Evolutionary conservation across 2,113 vertebrate species (phyloP).

Genomic region (Platycercus adscitus): DNA sequence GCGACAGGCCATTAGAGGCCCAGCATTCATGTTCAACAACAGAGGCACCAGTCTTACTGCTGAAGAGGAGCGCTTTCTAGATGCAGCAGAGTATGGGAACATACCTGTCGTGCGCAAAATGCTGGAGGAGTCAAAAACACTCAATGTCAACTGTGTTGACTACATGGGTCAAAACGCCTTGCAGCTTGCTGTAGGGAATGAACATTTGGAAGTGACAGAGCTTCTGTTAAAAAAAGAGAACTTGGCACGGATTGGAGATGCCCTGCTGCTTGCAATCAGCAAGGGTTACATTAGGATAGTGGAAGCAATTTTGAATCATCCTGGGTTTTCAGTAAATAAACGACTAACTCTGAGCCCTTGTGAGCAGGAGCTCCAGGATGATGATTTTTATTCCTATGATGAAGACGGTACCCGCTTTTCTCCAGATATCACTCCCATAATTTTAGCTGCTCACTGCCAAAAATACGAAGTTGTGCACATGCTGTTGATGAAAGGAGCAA

Average conservation of each 20-base stretch:
- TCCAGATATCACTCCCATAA: conserved; percentile 88
- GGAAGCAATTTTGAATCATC: conserved; percentile 87
- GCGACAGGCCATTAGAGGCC: conserved; percentile 83
- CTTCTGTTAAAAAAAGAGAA: conserved; percentile 86
- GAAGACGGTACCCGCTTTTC: conserved; percentile 91
- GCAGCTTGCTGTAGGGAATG: conserved; percentile 87
- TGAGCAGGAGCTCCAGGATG: conserved; percentile 85
- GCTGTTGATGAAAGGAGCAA: conserved; percentile 84
- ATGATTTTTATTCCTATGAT: conserved; percentile 91
- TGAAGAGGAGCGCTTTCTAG: conserved; percentile 86
- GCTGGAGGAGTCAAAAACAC: conserved; percentile 84
- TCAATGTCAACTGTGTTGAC: conserved; percentile 87
- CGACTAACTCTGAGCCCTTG: conserved; percentile 86
- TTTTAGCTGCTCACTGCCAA: conserved; percentile 89
- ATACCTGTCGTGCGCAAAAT: conserved; percentile 90
- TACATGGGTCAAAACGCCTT: conserved; percentile 87
- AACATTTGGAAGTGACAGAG: conserved; percentile 87
- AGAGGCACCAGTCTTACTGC: conserved; percentile 81
- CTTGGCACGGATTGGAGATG: conserved; percentile 88
- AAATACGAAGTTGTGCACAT: conserved; percentile 91
- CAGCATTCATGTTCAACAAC: conserved; percentile 87
- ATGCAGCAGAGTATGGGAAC: conserved; percentile 88
- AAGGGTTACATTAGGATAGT: conserved; percentile 91
- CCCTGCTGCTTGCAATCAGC: conserved; percentile 88
- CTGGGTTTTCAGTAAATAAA: conserved; percentile 81